Evolutionary conservation across 2,113 vertebrate species (phyloP), one percentile per base, ranked within the genome.

Genomic region (Machaerirhynchus nigripectus): DNA sequence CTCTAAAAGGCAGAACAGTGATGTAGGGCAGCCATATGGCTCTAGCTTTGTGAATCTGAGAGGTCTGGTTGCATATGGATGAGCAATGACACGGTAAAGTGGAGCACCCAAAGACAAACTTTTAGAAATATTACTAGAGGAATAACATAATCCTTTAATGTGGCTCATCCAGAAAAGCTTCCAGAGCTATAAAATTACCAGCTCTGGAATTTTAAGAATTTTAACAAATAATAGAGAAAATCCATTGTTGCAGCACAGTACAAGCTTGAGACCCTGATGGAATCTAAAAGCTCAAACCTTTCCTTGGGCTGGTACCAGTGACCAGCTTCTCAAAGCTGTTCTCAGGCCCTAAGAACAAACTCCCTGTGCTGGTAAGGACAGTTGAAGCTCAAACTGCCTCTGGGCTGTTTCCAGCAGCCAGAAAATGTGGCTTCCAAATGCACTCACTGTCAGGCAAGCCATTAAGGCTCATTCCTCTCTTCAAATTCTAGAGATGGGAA

Each of bases 261-360:
- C 11, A 31, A 70, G 5, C 27, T 70, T 59, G 33, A 75, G 76
- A 47, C 11, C 78, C 33, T 26, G 50, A 83, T 19, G 11, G 63
- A 91, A 31, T 15, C 35, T 67, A 73, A 59, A 87, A 93, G 44
- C n/a, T 90, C 61, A 81, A 82, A 63, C 9, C 9, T 73, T 82
- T 78, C 16, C 24, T 40, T 42, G 64, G 42, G 26, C 46, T 80
- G 39, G 42, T 39, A 80, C 9, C 35, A 87, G 56, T 19, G 39
- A 52, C 26, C 71, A 80, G 46, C 21, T 91, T 33, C 55, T 50
- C 8, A 23, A 42, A 53, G 70, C 37, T 76, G 7, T 42, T 77
- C 57, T 61, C 64, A 71, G 35, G 47, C 44, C 40, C 26, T 21
- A 16, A 80, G 53, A 95, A 80, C 27, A 70, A 83, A 63, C 40